Evolutionary conservation across 2,888 invertebrate species (phyloP).

Genomic region (Morpho deidamia): DNA sequence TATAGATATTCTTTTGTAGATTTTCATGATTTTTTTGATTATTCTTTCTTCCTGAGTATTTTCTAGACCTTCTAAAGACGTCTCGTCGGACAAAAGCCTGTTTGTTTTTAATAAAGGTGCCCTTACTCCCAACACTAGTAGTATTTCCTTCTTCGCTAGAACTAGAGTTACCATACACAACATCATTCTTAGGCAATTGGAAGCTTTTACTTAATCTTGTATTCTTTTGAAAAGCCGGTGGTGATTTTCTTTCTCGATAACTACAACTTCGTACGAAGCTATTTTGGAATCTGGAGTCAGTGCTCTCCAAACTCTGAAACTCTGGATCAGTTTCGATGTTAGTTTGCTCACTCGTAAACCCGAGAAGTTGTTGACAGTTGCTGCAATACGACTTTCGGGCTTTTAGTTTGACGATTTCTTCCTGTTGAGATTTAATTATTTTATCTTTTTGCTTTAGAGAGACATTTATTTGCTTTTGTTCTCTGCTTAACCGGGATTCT

Average conservation of each 20-base stretch:
- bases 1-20: constrained; percentile 48
- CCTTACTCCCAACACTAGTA: constrained; percentile 56
- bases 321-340: constrained; percentile 75
- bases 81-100: constrained; percentile 73
- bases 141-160: constrained; percentile 73
- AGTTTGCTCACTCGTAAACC: constrained; percentile 74
- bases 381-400: constrained; percentile 69
- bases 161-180: constrained; percentile 67
- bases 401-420: constrained; percentile 82
- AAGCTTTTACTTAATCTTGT: constrained; percentile 74
- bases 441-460: constrained; percentile 84
- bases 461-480: constrained; percentile 84
- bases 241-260: constrained; percentile 70
- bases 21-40: constrained; percentile 55
- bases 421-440: constrained; percentile 83
- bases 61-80: constrained; percentile 70
- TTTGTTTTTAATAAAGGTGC: constrained; percentile 79
- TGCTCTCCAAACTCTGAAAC: constrained; percentile 73
- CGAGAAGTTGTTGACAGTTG: constrained; percentile 71
- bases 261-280: constrained; percentile 70
- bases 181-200: constrained; percentile 67
- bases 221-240: constrained; percentile 73
- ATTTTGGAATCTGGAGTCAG: constrained; percentile 70
- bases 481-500: constrained; percentile 84
- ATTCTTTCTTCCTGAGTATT: constrained; percentile 70